Evolutionary conservation across 2,888 invertebrate species (phyloP), one percentile per base, ranked within the genome.

Genomic region (Strigamia crassipes): DNA sequence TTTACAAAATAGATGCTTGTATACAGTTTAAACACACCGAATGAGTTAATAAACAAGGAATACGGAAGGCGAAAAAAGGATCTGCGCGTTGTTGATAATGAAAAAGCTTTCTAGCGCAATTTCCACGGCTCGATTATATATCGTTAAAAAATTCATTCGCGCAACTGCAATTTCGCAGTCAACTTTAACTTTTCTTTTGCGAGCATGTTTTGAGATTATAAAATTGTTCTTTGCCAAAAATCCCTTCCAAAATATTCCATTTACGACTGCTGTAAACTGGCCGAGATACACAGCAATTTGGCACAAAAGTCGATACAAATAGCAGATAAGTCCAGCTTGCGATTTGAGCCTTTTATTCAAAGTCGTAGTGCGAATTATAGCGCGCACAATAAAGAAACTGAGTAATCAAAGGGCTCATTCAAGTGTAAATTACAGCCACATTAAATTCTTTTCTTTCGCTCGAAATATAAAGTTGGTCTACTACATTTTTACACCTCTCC

Each of bases 211-310:
- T 73, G 6, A 13, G 18, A 56, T 56, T 31, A 23, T 73, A 73
- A 31, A 73, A 73, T 27, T 73, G 27, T 13, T 73, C 31, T 1
- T 23, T 73, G 73, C 73, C 73, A 73, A 73, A 15, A 31, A 27
- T 73, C 73, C n/a, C 56, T 27, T 23, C 27, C 73, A 73, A 73
- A 31, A 31, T 73, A 73, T 73, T 23, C 13, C 31, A 73, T 8
- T 73, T 56, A n/a, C 56, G n/a, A 56, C 56, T 56, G 56, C 18
- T 73, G 73, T 73, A 73, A 73, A 73, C 73, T 73, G 31, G 4
- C 13, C 27, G 27, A 73, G 73, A 73, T 73, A 73, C 73, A 73
- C 73, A 73, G 31, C 73, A 73, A 73, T 73, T 73, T 73, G 73
- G 73, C 27, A 31, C 73, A 73, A 73, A 73, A 73, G 73, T 73